Percentiles rank a stretch among this genome's conserved stretches.
Evolutionary conservation across 2,797 vertebrate species (phyloP).

Genomic region (Acropternis orthonyx): DNA sequence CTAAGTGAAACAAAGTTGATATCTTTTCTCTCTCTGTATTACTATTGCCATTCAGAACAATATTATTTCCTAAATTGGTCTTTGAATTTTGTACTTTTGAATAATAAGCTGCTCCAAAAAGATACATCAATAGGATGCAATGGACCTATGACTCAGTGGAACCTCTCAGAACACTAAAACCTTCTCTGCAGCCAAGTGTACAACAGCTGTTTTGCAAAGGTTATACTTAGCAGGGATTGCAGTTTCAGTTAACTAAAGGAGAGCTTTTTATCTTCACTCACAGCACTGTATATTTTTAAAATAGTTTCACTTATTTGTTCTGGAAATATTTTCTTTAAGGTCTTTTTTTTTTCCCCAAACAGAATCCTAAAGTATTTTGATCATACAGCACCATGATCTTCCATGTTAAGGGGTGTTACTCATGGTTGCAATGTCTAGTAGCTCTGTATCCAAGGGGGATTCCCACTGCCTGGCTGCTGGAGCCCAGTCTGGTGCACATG

Average conservation of each 20-base stretch:
- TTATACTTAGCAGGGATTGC: not conserved
- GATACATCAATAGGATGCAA: not conserved
- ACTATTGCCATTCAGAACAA: not conserved
- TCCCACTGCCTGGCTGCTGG: not conserved
- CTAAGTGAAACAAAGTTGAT: not conserved
- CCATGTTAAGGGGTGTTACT: not conserved
- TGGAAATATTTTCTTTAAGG: not conserved
- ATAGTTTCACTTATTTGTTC: not conserved
- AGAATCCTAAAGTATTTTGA: not conserved
- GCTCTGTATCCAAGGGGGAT: not conserved
- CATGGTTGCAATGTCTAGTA: rapidly evolving
- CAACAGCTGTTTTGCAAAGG: not conserved
- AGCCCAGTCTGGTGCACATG: not conserved
- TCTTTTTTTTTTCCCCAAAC: not conserved
- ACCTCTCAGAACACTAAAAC: not conserved
- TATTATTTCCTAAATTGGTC: not conserved
- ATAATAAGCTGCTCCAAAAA: not conserved
- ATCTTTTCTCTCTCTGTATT: not conserved
- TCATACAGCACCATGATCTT: not conserved
- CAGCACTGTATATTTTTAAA: not conserved
- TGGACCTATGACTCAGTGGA: not conserved
- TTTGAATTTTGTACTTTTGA: not conserved
- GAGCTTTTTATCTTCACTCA: not conserved
- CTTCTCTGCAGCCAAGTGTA: not conserved
- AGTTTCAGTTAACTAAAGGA: not conserved